Conservation (phyloP, 2,113 vertebrate genomes). For the Bathybates hornii region DNA sequence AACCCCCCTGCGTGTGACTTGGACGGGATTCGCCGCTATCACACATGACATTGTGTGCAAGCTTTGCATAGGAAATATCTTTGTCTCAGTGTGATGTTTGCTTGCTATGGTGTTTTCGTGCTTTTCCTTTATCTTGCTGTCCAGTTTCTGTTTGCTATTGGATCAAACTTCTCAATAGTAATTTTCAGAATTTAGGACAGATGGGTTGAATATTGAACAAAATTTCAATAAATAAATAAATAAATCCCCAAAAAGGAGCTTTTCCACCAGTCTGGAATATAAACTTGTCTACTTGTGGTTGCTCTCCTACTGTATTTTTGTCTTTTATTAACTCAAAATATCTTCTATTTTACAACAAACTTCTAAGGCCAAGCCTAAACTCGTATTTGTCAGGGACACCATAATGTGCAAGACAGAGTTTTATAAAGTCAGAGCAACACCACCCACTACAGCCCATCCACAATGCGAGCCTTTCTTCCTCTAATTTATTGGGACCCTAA, state of each 20-base stretch:
- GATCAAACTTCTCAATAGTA: slow-evolving; percentile 60
- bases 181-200: slow-evolving; percentile 57
- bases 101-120: slow-evolving; percentile 57
- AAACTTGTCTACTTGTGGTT: slow-evolving; percentile 60
- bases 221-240: neutral
- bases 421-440: slow-evolving; percentile 50
- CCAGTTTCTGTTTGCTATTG: slow-evolving; percentile 66
- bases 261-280: slow-evolving; percentile 50
- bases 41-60: slow-evolving; percentile 74
- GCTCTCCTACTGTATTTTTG: slow-evolving; percentile 33
- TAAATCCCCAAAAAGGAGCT: slow-evolving; percentile 11
- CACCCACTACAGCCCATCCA: slow-evolving; percentile 48
- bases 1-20: slow-evolving; percentile 70
- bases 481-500: slow-evolving; percentile 63
- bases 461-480: slow-evolving; percentile 60
- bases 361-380: slow-evolving; percentile 51
- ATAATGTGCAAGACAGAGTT: slow-evolving; percentile 52
- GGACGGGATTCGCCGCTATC: slow-evolving; percentile 71
- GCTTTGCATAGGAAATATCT: slow-evolving; percentile 80
- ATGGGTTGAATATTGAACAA: slow-evolving; percentile 62
- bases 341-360: slow-evolving; percentile 53
- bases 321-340: slow-evolving; percentile 59
- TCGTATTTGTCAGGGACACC: slow-evolving; percentile 35
- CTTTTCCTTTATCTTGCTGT: slow-evolving; percentile 67
- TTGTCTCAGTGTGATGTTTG: slow-evolving; percentile 71